These are phyloP conservation scores for Sebastes aleutianus DNA, from an alignment of 2,797 vertebrate genomes.

Conservation along the genomic window DNA sequence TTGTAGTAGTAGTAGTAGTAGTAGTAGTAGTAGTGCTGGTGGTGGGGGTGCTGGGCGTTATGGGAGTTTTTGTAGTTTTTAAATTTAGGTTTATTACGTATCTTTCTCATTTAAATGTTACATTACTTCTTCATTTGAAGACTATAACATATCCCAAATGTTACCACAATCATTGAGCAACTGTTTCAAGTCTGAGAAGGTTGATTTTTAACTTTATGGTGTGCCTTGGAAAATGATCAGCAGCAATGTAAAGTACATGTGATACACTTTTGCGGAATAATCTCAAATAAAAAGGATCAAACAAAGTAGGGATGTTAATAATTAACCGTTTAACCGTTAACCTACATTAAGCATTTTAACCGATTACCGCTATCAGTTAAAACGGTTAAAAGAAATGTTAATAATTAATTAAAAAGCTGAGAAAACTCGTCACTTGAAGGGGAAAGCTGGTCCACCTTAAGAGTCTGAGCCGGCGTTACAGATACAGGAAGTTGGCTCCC, in stretches of 20 bases:
- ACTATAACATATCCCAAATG: not conserved
- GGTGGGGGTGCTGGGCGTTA: not conserved
- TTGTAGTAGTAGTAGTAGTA: not conserved
- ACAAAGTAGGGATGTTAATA: not conserved
- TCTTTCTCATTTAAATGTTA: not conserved
- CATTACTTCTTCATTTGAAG: not conserved
- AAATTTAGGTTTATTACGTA: not conserved
- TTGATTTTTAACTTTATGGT: no score
- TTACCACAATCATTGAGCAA: not conserved
- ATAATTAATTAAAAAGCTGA: no score
- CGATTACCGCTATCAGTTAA: no score
- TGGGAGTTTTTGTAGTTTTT: not conserved
- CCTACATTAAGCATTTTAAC: no score
- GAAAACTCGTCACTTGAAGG: no score
- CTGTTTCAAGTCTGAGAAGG: not conserved
- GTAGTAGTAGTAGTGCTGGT: not conserved
- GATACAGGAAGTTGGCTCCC: no score
- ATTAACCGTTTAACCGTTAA: no score
- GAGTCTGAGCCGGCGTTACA: no score
- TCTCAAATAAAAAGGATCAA: not conserved
- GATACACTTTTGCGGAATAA: not conserved
- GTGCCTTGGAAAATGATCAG: no score
- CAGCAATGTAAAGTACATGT: no score
- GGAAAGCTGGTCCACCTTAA: no score
- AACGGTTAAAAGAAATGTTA: no score